Evolutionary conservation across 2,113 vertebrate genomes (phyloP).

Genomic region (mouse (Mus musculus)): DNA sequence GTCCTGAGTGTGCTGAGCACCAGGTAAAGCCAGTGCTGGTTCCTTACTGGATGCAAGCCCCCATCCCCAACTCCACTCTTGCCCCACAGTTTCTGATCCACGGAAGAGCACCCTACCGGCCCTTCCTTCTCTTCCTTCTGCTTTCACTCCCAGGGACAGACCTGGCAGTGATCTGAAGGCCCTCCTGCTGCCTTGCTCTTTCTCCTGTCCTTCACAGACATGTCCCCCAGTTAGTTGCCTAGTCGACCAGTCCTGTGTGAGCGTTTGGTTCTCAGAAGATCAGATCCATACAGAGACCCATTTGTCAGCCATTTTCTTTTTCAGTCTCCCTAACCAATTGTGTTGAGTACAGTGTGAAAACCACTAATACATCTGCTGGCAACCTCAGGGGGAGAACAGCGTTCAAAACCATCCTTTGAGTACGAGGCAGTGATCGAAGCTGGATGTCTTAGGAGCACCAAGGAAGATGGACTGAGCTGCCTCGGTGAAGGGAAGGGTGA

Average conservation of each 20-base stretch:
- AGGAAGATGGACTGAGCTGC: background rate
- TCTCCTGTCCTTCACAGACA: background rate
- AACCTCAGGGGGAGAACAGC: background rate
- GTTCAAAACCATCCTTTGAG: background rate
- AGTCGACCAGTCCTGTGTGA: background rate
- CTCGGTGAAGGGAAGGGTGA: background rate
- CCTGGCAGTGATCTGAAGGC: rapidly evolving
- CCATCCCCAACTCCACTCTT: background rate
- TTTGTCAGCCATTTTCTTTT: background rate
- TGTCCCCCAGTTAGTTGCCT: background rate
- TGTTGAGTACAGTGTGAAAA: background rate
- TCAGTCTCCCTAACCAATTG: background rate
- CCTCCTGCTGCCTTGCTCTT: background rate
- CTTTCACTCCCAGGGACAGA: background rate
- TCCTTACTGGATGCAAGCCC: background rate
- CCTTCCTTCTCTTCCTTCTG: background rate
- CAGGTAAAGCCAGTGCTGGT: background rate
- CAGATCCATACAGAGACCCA: background rate
- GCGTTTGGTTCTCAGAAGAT: background rate
- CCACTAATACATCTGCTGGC: rapidly evolving
- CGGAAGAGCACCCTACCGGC: no score
- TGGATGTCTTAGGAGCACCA: background rate
- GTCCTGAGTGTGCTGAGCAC: background rate
- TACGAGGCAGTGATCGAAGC: rapidly evolving
- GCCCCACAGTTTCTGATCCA: background rate